A percentile compares a stretch with the other conserved stretches of the same genome.
These are phyloP conservation scores for Gadus chalcogrammus DNA, from an alignment of 2,113 vertebrate species.

Conservation along the genomic window DNA sequence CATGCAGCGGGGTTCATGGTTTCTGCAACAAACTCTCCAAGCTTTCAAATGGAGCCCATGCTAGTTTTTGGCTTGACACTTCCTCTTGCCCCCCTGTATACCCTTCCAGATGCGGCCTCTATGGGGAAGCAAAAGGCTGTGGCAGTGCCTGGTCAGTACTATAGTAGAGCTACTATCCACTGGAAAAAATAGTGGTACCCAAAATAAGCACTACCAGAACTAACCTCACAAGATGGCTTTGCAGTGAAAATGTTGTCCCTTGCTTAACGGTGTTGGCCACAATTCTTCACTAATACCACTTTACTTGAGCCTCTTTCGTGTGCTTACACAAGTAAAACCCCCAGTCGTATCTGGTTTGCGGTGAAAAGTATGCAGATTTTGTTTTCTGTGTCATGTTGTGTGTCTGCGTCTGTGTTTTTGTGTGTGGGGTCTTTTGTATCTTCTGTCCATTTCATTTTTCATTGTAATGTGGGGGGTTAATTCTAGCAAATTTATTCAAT, in stretches of 20 bases:
- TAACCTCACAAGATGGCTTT: slow-evolving; percentile 40
- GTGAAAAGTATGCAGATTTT: neutral
- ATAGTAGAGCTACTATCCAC: slow-evolving; percentile 14
- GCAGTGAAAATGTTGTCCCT: slow-evolving; percentile 12
- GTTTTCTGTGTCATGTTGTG: neutral
- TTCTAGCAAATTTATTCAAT: no score
- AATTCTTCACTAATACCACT: slow-evolving; percentile 52
- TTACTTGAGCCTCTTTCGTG: no score
- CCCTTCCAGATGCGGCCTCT: slow-evolving; percentile 46
- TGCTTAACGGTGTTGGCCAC: slow-evolving; percentile 17
- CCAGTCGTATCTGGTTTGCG: no score
- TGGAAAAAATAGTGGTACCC: neutral
- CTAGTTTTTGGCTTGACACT: slow-evolving; percentile 32
- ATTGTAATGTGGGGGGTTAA: no score
- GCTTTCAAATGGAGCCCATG: neutral
- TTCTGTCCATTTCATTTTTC: no score
- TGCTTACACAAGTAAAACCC: no score
- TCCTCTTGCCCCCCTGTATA: slow-evolving; percentile 14
- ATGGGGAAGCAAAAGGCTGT: slow-evolving; percentile 51
- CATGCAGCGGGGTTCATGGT: neutral
- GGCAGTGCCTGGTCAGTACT: slow-evolving; percentile 56
- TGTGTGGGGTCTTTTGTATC: no score
- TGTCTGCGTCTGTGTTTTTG: neutral
- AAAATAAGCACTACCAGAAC: slow-evolving; percentile 18
- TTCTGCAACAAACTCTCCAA: neutral